Percentiles rank a stretch among this genome's conserved stretches.
Conservation (phyloP, 2,888 invertebrate species). For the Synergus gifuensis region DNA sequence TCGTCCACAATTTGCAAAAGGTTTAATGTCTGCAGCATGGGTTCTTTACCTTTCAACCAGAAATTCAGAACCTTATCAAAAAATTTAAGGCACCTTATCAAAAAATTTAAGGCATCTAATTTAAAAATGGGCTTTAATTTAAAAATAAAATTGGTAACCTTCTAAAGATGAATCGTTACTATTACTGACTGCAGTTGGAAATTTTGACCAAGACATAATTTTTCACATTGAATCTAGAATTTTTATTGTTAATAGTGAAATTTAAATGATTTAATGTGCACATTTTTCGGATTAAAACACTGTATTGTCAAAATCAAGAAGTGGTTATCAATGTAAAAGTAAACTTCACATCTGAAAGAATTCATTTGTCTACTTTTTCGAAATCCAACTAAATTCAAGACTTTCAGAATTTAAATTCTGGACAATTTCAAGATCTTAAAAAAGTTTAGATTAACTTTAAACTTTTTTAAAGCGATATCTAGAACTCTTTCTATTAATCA, state of each 20-base stretch:
- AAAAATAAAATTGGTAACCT: not conserved
- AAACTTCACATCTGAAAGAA: not conserved
- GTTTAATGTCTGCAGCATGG: not conserved
- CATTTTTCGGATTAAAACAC: not conserved
- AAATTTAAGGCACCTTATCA: not conserved
- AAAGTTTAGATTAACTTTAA: constrained; percentile 37
- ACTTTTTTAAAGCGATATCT: not conserved
- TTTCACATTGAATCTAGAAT: constrained; percentile 1
- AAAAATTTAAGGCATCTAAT: too few relatives aligned
- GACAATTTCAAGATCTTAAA: constrained; percentile 42
- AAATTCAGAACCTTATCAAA: not conserved
- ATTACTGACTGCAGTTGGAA: not conserved
- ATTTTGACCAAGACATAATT: constrained; percentile 16
- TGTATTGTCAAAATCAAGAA: constrained; percentile 11
- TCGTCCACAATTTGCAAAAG: not conserved
- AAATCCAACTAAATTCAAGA: not conserved
- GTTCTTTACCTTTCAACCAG: not conserved
- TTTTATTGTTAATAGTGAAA: not conserved
- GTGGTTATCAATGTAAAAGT: not conserved
- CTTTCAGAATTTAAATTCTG: constrained; percentile 28
- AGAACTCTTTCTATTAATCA: not conserved
- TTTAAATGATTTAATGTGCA: constrained; percentile 9
- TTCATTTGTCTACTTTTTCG: not conserved
- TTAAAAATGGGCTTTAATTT: not conserved
- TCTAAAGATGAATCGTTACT: not conserved